Conservation (phyloP, 2,888 invertebrate species). For the Deilephila elpenor region DNA sequence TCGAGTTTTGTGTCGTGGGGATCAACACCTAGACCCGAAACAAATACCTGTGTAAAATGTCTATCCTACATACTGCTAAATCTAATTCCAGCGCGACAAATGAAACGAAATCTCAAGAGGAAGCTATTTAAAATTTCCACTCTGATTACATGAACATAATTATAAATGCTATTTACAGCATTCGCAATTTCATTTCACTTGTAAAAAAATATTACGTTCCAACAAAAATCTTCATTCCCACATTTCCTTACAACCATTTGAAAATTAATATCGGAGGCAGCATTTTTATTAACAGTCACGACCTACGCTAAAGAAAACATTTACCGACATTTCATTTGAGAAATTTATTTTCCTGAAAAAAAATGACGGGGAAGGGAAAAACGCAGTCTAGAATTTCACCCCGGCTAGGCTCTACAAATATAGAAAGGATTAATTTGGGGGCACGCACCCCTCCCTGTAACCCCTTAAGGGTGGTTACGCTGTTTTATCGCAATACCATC, state of each 20-base stretch:
- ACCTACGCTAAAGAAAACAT: not conserved
- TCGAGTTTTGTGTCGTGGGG: no score
- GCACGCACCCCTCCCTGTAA: not conserved
- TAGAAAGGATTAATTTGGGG: not conserved
- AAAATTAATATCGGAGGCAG: not conserved
- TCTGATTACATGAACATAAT: no score
- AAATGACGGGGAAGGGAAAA: not conserved
- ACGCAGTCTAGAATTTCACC: slow-evolving; percentile 5
- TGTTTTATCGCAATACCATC: not conserved
- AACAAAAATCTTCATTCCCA: not conserved
- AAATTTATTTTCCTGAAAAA: not conserved
- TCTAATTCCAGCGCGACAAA: no score
- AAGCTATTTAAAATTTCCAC: no score
- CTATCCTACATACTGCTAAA: no score
- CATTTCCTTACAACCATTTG: not conserved
- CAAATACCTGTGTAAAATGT: no score
- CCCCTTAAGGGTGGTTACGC: not conserved
- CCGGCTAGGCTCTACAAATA: not conserved
- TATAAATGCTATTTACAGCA: no score
- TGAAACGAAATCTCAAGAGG: no score
- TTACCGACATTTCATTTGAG: not conserved
- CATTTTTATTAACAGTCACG: slow-evolving; percentile 1
- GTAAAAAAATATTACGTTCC: not conserved
- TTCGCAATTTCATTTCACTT: no score
- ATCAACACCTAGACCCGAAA: no score